A percentile compares a stretch with the other conserved stretches of the same genome.
phyloP scores from a whole-genome alignment of 2,888 invertebrate genomes.

The Cyclophora albipunctata region DNA sequence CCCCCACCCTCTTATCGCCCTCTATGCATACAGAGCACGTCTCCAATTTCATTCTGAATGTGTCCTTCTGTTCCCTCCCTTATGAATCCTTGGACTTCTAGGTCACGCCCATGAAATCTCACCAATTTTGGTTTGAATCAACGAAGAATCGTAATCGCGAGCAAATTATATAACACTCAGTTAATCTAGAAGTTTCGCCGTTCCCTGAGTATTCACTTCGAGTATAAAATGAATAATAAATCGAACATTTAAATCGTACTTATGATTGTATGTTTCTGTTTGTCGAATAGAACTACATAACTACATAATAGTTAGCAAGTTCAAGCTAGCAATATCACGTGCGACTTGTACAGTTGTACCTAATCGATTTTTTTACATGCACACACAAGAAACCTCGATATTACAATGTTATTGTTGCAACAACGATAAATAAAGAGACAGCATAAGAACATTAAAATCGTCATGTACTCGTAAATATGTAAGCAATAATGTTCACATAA shows the following conservation, averaged over 20 bases:
- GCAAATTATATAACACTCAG: too few relatives aligned
- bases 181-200: too few relatives aligned
- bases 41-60: conserved; percentile 45
- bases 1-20: conserved; percentile 40
- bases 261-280: too few relatives aligned
- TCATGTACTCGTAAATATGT: conserved; percentile 25
- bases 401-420: conserved; percentile 1
- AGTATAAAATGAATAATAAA: too few relatives aligned
- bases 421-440: conserved; percentile 1
- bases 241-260: too few relatives aligned
- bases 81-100: conserved; percentile 28
- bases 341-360: too few relatives aligned
- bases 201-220: too few relatives aligned
- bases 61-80: conserved; percentile 31
- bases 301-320: too few relatives aligned
- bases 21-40: conserved; percentile 46
- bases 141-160: conserved; percentile 2
- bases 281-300: too few relatives aligned
- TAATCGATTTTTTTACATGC: conserved; percentile 9
- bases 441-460: conserved; percentile 12
- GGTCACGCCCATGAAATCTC: conserved; percentile 12
- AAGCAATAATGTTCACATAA: conserved; percentile 25
- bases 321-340: too few relatives aligned
- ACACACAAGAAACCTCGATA: conserved; percentile 5
- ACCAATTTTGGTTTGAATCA: neutral